Base-by-base conservation (phyloP, 2,797 vertebrate genomes). In the Rhyacichthys aspro region DNA sequence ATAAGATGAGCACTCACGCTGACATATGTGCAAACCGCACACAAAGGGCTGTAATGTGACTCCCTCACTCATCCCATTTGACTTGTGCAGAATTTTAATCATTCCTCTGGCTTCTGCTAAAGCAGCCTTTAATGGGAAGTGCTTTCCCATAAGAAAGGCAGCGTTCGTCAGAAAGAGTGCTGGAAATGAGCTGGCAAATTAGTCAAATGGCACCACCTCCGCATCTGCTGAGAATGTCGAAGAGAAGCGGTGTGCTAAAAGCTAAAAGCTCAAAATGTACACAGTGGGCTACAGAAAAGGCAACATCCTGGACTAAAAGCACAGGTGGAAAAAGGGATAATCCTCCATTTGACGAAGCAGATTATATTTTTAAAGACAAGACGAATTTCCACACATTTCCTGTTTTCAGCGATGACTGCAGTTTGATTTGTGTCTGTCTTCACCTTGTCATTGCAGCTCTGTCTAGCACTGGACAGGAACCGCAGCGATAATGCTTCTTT, bases 81-180 rank as follows among this genome's bases (percentile, higher is more conserved):
- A 48, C 55, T 56, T 58, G 60, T 48, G 55, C 66, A 58, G 56
- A 64, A 58, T 74, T 85, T 66, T 62, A 83, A 82, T 83, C 64
- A 82, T 69, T 77, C 59, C 60, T 77, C 63, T 61, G 73, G 58
- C 66, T 85, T 63, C 61, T 76, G 61, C 75, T 81, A 77, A 76
- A 81, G 72, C 81, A 79, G 79, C 78, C 47, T 84, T 81, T 72
- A 84, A 81, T 72, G 70, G 59, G 57, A 65, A 54, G 38, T 53
- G 19, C 53, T 61, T 69, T 74, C 70, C 74, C 52, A 55, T 62
- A 79, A 78, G 67, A 76, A 74, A 59, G 44, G 54, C 60, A 48
- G 55, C 33, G 43, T 54, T 43, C 49, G 6, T 74, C 67, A 63
- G 50, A 63, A 49, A 41, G 38, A 57, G 45, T 1, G 49, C 39